These are phyloP conservation scores for Antheraea mylitta DNA, from an alignment of 1,140 invertebrate species.

Conservation along the genomic window DNA sequence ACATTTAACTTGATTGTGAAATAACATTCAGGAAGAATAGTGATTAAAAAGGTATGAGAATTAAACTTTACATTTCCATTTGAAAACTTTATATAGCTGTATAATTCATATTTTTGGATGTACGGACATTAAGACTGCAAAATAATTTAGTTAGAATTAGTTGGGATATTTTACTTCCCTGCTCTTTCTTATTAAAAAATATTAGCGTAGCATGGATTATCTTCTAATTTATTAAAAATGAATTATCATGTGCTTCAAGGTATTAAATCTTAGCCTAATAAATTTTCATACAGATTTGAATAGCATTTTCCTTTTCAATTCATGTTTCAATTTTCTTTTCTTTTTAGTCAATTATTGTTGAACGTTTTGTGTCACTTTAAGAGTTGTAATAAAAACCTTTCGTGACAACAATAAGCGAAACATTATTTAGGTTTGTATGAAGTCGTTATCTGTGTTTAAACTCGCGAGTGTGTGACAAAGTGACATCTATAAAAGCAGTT, in stretches of 20 bases:
- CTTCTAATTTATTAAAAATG: too few species aligned
- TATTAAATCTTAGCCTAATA: neutral
- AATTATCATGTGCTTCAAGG: neutral
- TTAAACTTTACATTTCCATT: too few species aligned
- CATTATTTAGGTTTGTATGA: conserved; percentile 41
- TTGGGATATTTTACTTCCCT: too few species aligned
- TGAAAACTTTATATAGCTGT: too few species aligned
- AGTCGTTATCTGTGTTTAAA: conserved; percentile 44
- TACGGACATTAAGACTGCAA: too few species aligned
- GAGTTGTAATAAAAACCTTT: conserved; percentile 12
- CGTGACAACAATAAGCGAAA: conserved; percentile 31
- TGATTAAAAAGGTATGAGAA: too few species aligned
- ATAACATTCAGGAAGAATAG: too few species aligned
- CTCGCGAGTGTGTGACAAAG: conserved; percentile 47
- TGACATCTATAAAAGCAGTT: conserved; percentile 55
- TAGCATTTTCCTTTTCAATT: neutral
- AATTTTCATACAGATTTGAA: neutral
- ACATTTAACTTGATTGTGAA: neutral
- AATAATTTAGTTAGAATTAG: too few species aligned
- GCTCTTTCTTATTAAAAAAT: too few species aligned
- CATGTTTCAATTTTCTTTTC: neutral
- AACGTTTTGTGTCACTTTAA: neutral
- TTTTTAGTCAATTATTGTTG: neutral
- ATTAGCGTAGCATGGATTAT: too few species aligned
- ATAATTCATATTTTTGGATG: too few species aligned